These are phyloP conservation scores for Lathronympha strigana DNA, from an alignment of 2,888 invertebrate species.

Conservation along the genomic window DNA sequence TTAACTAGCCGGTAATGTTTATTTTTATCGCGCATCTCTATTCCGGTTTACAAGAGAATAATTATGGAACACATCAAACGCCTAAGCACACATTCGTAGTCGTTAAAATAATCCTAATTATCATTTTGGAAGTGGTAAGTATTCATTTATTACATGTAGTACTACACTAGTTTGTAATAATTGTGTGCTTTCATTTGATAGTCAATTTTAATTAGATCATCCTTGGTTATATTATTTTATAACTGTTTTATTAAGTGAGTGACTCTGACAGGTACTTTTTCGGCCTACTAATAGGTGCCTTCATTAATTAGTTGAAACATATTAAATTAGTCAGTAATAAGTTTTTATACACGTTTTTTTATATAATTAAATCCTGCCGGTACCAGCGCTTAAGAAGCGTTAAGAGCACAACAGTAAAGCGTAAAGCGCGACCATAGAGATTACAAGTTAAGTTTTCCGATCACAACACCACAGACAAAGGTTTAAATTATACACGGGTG, in stretches of 20 bases:
- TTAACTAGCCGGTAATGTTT: slow-evolving; percentile 62
- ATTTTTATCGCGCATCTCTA: slow-evolving; percentile 61
- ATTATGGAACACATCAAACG: slow-evolving; percentile 46
- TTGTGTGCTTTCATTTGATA: slow-evolving; percentile 54
- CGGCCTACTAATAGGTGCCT: slow-evolving; percentile 16
- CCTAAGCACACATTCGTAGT: slow-evolving; percentile 61
- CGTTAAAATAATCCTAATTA: slow-evolving; percentile 67
- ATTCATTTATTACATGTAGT: slow-evolving; percentile 68
- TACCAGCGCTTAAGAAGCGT: slow-evolving; percentile 18
- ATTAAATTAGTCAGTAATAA: slow-evolving; percentile 32
- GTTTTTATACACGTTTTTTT: slow-evolving; percentile 26
- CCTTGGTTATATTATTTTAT: slow-evolving; percentile 67
- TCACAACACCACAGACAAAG: slow-evolving; percentile 81
- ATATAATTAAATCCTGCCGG: slow-evolving; percentile 22
- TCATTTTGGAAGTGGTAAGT: slow-evolving; percentile 64
- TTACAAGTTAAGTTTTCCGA: slow-evolving; percentile 82
- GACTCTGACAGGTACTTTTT: slow-evolving; percentile 27
- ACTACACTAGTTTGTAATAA: slow-evolving; percentile 60
- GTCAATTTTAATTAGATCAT: slow-evolving; percentile 72
- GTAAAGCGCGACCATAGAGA: slow-evolving; percentile 67
- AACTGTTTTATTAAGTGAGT: slow-evolving; percentile 59
- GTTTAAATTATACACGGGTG: slow-evolving; percentile 77
- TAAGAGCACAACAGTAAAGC: slow-evolving; percentile 31
- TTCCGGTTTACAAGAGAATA: slow-evolving; percentile 54
- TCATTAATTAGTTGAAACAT: slow-evolving; percentile 34